Percentiles rank a stretch among this genome's conserved stretches.
phyloP scores from a whole-genome alignment of 2,888 invertebrate species.

The Thumatha senex region DNA sequence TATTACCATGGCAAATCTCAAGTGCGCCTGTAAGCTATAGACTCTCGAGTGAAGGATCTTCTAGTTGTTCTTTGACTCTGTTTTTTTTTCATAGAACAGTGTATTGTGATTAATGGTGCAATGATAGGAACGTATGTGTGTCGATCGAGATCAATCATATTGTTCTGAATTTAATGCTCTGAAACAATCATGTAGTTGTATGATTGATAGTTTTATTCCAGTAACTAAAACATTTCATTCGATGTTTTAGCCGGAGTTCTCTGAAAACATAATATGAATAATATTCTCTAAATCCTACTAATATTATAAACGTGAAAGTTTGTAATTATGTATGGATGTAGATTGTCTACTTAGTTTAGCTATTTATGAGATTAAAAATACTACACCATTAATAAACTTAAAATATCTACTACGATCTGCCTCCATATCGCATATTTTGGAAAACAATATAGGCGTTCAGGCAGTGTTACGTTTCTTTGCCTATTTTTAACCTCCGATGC shows the following conservation, averaged over 20 bases:
- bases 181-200: background rate
- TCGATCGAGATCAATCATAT: conserved; percentile 2
- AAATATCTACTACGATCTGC: too few species aligned
- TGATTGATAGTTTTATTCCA: background rate
- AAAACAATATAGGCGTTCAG: too few species aligned
- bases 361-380: too few species aligned
- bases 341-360: too few species aligned
- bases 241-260: background rate
- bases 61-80: conserved; percentile 33
- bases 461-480: too few species aligned
- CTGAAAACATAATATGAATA: background rate
- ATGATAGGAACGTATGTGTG: conserved; percentile 11
- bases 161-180: conserved; percentile 2
- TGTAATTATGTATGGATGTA: too few species aligned
- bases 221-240: background rate
- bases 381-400: too few species aligned
- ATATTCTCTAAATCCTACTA: too few species aligned
- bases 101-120: conserved; percentile 32
- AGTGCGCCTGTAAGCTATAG: conserved; percentile 49
- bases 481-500: too few species aligned
- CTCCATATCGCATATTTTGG: too few species aligned
- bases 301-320: too few species aligned
- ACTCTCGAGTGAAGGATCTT: conserved; percentile 37
- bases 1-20: conserved; percentile 54
- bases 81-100: conserved; percentile 25